phyloP scores from a whole-genome alignment of 1,140 invertebrate species.

The Epicauta chinensis region DNA sequence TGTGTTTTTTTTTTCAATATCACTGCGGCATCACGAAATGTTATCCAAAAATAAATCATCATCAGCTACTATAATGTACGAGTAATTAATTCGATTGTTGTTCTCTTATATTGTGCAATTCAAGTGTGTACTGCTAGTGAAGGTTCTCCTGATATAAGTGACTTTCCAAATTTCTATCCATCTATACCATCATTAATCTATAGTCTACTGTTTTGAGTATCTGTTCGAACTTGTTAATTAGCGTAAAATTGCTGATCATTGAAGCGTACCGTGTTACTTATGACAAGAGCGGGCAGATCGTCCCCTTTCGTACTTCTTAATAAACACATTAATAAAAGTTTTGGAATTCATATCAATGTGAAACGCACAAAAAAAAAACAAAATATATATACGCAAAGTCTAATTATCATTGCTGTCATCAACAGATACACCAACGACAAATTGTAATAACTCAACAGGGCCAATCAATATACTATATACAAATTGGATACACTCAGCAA shows the following conservation, averaged over 20 bases:
- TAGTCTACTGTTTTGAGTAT: too few species aligned
- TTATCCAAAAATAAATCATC: too few species aligned
- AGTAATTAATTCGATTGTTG: too few species aligned
- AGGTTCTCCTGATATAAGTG: too few species aligned
- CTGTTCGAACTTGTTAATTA: slow-evolving; percentile 1
- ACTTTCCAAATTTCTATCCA: too few species aligned
- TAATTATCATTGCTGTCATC: slow-evolving; percentile 20
- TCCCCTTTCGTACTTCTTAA: too few species aligned
- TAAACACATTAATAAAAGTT: neutral
- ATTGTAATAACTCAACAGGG: slow-evolving; percentile 17
- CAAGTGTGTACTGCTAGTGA: too few species aligned
- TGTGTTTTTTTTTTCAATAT: too few species aligned
- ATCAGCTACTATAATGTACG: too few species aligned
- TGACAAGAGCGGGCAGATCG: slow-evolving; percentile 4
- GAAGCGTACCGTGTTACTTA: neutral
- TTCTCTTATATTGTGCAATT: too few species aligned
- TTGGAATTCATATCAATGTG: neutral
- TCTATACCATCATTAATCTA: too few species aligned
- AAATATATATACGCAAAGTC: slow-evolving; percentile 9
- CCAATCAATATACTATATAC: slow-evolving; percentile 16
- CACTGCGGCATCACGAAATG: too few species aligned
- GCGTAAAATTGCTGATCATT: slow-evolving; percentile 10
- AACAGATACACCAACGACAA: slow-evolving; percentile 16
- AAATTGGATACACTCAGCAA: slow-evolving; percentile 16
- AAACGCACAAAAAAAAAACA: slow-evolving; percentile 7